Conservation (phyloP, 2,113 vertebrate genomes). For the Oreotrochilus melanogaster region DNA sequence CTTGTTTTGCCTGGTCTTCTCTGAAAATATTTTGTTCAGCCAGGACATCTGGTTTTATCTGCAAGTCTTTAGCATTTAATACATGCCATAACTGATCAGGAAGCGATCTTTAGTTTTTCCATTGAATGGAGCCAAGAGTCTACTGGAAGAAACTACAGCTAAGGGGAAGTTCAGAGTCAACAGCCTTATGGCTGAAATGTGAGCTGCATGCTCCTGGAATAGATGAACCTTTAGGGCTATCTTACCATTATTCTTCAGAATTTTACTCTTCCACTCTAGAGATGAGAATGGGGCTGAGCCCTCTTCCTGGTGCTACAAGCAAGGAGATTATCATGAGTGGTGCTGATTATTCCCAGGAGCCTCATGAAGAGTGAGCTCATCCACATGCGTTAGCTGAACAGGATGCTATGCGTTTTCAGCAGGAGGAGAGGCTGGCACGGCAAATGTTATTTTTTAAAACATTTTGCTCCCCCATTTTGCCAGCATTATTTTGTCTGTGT, state of each 20-base stretch:
- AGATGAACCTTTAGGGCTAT: background rate
- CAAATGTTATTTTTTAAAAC: background rate
- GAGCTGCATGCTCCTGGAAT: background rate
- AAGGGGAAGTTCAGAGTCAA: rapidly evolving
- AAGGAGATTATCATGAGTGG: rapidly evolving
- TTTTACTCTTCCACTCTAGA: background rate
- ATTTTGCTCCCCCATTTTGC: background rate
- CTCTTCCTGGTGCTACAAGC: background rate
- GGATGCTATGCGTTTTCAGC: rapidly evolving
- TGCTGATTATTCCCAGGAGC: background rate
- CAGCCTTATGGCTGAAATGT: rapidly evolving
- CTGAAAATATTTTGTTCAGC: background rate
- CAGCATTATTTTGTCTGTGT: background rate
- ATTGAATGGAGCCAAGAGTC: rapidly evolving
- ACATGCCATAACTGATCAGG: background rate
- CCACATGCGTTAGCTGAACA: rapidly evolving
- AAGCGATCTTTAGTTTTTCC: background rate
- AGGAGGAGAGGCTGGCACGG: background rate
- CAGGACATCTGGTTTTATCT: background rate
- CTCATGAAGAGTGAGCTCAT: background rate
- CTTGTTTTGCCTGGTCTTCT: background rate
- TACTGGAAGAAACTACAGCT: background rate
- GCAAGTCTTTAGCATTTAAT: background rate
- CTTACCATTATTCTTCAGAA: background rate
- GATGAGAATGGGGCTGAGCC: background rate